Conservation (phyloP, 2,888 invertebrate genomes). For the Anoplius nigerrimus region DNA sequence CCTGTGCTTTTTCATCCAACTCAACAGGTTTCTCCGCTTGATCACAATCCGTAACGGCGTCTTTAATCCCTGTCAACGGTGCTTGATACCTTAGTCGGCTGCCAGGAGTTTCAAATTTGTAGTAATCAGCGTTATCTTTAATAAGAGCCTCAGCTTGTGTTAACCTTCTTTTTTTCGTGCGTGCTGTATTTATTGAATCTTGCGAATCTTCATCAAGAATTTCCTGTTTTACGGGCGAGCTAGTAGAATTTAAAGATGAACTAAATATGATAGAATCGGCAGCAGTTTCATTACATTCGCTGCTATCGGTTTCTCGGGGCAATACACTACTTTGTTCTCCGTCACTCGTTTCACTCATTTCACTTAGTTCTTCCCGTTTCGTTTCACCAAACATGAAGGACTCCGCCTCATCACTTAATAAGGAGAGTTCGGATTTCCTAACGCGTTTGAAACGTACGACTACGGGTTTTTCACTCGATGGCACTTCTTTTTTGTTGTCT, state of each 20-base stretch:
- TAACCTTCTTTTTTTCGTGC: slow-evolving; percentile 74
- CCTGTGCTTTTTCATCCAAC: slow-evolving; percentile 24
- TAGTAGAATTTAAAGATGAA: slow-evolving; percentile 38
- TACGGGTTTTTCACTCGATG: slow-evolving; percentile 76
- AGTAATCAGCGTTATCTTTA: slow-evolving; percentile 79
- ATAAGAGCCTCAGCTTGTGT: slow-evolving; percentile 79
- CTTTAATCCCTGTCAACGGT: slow-evolving; percentile 73
- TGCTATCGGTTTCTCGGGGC: slow-evolving; percentile 68
- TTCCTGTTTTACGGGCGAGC: slow-evolving; percentile 59
- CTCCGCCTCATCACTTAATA: slow-evolving; percentile 89
- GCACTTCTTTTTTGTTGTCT: slow-evolving; percentile 61
- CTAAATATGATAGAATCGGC: slow-evolving; percentile 50
- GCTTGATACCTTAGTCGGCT: slow-evolving; percentile 76
- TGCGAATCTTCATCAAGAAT: slow-evolving; percentile 68
- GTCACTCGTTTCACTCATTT: slow-evolving; percentile 75
- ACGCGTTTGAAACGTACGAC: slow-evolving; percentile 87
- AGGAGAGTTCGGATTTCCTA: slow-evolving; percentile 83
- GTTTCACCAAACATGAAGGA: slow-evolving; percentile 88
- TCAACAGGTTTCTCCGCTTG: slow-evolving; percentile 53
- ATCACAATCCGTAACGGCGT: slow-evolving; percentile 38
- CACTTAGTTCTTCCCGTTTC: slow-evolving; percentile 80
- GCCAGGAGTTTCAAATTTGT: slow-evolving; percentile 76
- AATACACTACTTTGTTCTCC: slow-evolving; percentile 71
- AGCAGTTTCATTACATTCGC: slow-evolving; percentile 49
- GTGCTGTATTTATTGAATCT: slow-evolving; percentile 60